A percentile compares a stretch with the other conserved stretches of the same genome.
Conservation (phyloP, 2,113 vertebrate species). For the Emydura subglobosa region DNA sequence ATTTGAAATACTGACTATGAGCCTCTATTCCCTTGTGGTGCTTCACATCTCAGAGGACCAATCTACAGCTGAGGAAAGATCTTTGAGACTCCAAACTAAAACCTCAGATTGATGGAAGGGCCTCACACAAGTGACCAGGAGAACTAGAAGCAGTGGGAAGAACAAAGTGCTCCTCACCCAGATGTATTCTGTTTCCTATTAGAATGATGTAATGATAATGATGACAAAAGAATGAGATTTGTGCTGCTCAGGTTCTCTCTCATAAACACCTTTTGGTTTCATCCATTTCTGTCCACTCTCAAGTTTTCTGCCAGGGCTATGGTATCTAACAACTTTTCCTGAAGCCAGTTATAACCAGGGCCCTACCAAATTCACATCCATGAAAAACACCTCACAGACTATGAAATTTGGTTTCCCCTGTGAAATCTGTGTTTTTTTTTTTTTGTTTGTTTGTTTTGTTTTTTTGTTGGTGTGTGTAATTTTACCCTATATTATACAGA, state of each 20-base stretch:
- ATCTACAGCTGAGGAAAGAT: constrained; percentile 18
- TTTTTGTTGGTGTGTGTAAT: too few species aligned
- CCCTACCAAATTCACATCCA: neutral
- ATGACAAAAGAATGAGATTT: constrained; percentile 51
- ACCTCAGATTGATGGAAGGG: constrained; percentile 35
- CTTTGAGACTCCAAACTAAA: constrained; percentile 44
- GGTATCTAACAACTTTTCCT: neutral
- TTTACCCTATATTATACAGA: too few species aligned
- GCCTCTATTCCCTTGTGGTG: constrained; percentile 41
- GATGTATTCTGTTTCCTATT: constrained; percentile 48
- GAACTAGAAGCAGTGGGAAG: constrained; percentile 51
- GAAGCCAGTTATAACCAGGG: neutral
- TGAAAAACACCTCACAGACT: too few species aligned
- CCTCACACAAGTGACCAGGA: constrained; percentile 35
- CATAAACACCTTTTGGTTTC: constrained; percentile 42
- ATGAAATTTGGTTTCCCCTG: too few species aligned
- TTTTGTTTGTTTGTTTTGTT: too few species aligned
- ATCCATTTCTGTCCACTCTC: neutral
- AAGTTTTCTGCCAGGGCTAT: neutral
- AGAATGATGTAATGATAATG: constrained; percentile 53
- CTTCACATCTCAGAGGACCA: constrained; percentile 52
- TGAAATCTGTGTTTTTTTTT: too few species aligned
- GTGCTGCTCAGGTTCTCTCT: constrained; percentile 24
- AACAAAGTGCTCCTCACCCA: constrained; percentile 2
- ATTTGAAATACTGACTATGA: constrained; percentile 31